These are phyloP conservation scores for Oegoconia quadripuncta DNA, from an alignment of 2,888 invertebrate species.

Conservation along the genomic window DNA sequence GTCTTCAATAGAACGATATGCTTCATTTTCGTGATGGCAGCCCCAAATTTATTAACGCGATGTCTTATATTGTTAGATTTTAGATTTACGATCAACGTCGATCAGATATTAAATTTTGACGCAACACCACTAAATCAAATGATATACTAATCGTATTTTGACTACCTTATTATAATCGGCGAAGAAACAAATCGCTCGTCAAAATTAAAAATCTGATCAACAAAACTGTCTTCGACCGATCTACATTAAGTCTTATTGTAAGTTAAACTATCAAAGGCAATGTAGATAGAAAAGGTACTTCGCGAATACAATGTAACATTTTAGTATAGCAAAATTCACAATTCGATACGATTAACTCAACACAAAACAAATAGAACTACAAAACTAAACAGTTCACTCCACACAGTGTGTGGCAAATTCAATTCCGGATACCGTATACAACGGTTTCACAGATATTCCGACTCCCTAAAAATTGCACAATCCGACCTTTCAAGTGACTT, in stretches of 20 bases:
- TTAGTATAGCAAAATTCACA: constrained; percentile 48
- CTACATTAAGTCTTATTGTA: constrained; percentile 47
- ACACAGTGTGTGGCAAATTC: constrained; percentile 38
- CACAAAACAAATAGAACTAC: constrained; percentile 25
- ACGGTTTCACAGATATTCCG: constrained; percentile 29
- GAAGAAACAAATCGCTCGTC: neutral
- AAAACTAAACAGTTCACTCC: constrained; percentile 13
- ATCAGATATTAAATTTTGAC: constrained; percentile 5
- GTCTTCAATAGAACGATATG: constrained; percentile 78
- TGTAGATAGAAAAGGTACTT: constrained; percentile 57
- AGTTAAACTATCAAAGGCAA: constrained; percentile 62
- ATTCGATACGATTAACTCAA: constrained; percentile 31
- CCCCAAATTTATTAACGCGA: constrained; percentile 45
- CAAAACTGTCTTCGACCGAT: constrained; percentile 30
- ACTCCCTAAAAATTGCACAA: constrained; percentile 39
- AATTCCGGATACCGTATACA: constrained; percentile 52
- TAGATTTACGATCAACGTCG: constrained; percentile 10
- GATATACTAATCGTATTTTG: neutral
- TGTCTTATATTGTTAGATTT: constrained; percentile 26
- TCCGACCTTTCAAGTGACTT: constrained; percentile 56
- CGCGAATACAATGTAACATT: too few species aligned
- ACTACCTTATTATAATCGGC: neutral
- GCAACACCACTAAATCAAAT: neutral
- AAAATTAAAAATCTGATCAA: constrained; percentile 7
- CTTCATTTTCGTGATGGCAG: constrained; percentile 75